Evolutionary conservation across 2,797 vertebrate genomes (phyloP).

Genomic region (Esox lucius): DNA sequence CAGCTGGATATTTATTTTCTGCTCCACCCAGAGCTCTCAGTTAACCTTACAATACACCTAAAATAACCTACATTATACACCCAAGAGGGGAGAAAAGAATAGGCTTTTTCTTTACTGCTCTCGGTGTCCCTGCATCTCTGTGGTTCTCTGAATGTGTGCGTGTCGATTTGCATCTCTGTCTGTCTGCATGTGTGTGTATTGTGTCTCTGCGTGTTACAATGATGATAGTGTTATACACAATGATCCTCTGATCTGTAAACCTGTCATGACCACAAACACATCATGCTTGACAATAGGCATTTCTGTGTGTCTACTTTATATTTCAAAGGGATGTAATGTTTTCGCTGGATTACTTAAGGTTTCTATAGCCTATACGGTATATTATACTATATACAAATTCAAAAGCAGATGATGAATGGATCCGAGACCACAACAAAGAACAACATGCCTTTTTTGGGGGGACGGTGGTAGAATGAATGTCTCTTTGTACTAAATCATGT

Average conservation of each 20-base stretch:
- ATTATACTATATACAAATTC: not conserved
- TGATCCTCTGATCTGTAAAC: not conserved
- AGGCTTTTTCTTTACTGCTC: not conserved
- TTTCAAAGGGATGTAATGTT: not conserved
- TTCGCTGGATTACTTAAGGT: not conserved
- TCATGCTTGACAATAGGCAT: not conserved
- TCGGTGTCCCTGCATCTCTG: not conserved
- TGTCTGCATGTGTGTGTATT: too few species aligned
- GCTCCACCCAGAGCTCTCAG: not conserved
- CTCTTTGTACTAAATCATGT: conserved; percentile 17
- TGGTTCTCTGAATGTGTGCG: too few species aligned
- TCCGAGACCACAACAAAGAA: not conserved
- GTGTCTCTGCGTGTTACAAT: not conserved
- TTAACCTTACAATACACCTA: not conserved
- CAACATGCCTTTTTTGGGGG: not conserved
- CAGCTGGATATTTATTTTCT: not conserved
- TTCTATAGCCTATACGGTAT: not conserved
- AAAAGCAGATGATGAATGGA: not conserved
- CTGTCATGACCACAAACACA: not conserved
- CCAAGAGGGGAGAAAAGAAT: not conserved
- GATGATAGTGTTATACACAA: not conserved
- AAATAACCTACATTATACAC: not conserved
- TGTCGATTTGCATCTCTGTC: too few species aligned
- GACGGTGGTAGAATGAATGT: not conserved
- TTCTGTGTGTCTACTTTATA: not conserved